A percentile compares a stretch with the other conserved stretches of the same genome.
These are phyloP conservation scores for Crepidodera aurea DNA, from an alignment of 2,888 invertebrate genomes.

Conservation along the genomic window DNA sequence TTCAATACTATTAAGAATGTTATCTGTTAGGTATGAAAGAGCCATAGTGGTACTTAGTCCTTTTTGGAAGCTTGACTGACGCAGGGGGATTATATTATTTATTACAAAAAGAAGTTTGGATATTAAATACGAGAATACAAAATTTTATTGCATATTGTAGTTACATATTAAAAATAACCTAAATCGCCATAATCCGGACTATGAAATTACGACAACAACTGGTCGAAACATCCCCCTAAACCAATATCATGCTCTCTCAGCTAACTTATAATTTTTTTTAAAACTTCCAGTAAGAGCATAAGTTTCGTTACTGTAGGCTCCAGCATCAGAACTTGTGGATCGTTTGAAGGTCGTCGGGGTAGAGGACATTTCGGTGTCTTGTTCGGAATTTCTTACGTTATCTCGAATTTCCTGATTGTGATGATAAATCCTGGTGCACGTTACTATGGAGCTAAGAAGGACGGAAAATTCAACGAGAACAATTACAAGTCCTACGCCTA, in stretches of 20 bases:
- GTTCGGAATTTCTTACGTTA: conserved; percentile 38
- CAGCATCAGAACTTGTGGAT: conserved; percentile 41
- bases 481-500: conserved; percentile 71
- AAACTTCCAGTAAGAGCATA: conserved; percentile 58
- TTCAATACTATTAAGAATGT: too few relatives aligned
- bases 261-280: conserved; percentile 57
- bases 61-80: too few relatives aligned
- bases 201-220: too few relatives aligned
- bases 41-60: too few relatives aligned
- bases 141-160: not conserved
- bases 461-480: conserved; percentile 79
- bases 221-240: conserved; percentile 51
- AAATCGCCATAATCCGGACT: too few relatives aligned
- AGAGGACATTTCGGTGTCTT: conserved; percentile 32
- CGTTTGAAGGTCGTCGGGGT: conserved; percentile 37
- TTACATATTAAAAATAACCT: too few relatives aligned
- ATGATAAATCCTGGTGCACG: conserved; percentile 71
- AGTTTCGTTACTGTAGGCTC: conserved; percentile 57
- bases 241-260: conserved; percentile 59
- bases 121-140: too few relatives aligned
- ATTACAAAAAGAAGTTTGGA: too few relatives aligned
- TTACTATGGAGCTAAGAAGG: conserved; percentile 74
- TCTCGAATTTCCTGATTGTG: conserved; percentile 62
- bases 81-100: too few relatives aligned
- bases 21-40: too few relatives aligned